Evolutionary conservation across 2,888 invertebrate genomes (phyloP).

Genomic region (Chelonus formosanus): DNA sequence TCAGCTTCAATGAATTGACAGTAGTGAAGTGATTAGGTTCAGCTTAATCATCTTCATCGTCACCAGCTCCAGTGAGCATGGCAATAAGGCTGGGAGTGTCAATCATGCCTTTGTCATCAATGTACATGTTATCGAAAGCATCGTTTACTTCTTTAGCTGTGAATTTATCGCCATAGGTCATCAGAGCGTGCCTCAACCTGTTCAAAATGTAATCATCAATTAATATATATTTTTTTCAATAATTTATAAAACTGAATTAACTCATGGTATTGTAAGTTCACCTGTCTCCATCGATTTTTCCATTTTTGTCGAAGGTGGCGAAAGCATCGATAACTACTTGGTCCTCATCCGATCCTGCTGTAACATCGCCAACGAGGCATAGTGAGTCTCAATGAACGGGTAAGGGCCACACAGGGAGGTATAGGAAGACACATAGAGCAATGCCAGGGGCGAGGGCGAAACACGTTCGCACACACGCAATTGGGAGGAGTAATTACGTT

Average conservation of each 20-base stretch:
- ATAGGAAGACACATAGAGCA: conserved; percentile 45
- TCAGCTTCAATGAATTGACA: conserved; percentile 40
- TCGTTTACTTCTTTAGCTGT: conserved; percentile 87
- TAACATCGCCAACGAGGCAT: conserved; percentile 47
- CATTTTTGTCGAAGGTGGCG: conserved; percentile 89
- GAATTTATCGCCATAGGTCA: conserved; percentile 95
- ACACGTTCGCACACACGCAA: conserved; percentile 44
- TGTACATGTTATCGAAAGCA: conserved; percentile 91
- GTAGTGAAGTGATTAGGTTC: conserved; percentile 32
- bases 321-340: conserved; percentile 92
- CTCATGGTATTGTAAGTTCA: conserved; percentile 44
- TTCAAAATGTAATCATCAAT: too few relatives aligned
- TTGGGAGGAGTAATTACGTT: not conserved
- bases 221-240: too few relatives aligned
- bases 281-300: conserved; percentile 88
- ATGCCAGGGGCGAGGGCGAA: conserved; percentile 40
- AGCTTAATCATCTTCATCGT: conserved; percentile 77
- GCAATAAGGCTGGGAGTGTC: conserved; percentile 87
- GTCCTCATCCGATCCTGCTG: conserved; percentile 82
- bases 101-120: conserved; percentile 90
- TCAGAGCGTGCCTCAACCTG: conserved; percentile 86
- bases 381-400: conserved; percentile 46
- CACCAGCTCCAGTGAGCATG: conserved; percentile 87
- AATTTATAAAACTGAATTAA: too few relatives aligned
- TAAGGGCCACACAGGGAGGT: conserved; percentile 45